These are phyloP conservation scores for Prionailurus bengalensis DNA, from an alignment of 2,113 vertebrate species.

Conservation along the genomic window DNA sequence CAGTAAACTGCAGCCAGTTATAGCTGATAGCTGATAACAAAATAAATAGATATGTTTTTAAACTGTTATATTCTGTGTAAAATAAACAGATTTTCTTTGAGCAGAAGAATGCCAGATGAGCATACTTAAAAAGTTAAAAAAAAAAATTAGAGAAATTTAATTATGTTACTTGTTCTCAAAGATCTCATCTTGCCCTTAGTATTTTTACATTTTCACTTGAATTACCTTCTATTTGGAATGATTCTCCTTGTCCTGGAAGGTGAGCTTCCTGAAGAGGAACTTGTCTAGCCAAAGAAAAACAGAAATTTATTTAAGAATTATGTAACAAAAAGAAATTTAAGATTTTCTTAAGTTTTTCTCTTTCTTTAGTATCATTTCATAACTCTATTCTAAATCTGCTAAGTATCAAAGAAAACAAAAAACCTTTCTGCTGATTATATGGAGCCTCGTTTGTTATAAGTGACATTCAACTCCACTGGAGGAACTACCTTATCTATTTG, in stretches of 20 bases:
- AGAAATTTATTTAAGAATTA: slow-evolving; percentile 65
- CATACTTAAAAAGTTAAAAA: slow-evolving; percentile 49
- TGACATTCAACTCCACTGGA: not conserved
- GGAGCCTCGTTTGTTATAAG: not conserved
- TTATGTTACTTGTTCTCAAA: slow-evolving; percentile 24
- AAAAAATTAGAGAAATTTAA: slow-evolving; percentile 35
- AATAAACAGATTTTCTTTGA: slow-evolving; percentile 60
- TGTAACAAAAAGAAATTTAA: slow-evolving; percentile 53
- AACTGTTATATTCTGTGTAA: slow-evolving; percentile 33
- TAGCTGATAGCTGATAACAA: not conserved
- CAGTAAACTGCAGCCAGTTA: not conserved
- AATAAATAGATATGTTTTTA: slow-evolving; percentile 11
- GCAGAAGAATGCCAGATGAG: not conserved
- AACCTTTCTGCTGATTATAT: not conserved
- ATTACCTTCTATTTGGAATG: slow-evolving; percentile 61
- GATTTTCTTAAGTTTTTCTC: slow-evolving; percentile 22
- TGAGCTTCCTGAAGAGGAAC: slow-evolving; percentile 49
- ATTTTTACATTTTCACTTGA: slow-evolving; percentile 64
- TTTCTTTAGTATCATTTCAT: slow-evolving; percentile 24
- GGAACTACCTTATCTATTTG: not conserved
- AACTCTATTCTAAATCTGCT: slow-evolving; percentile 43
- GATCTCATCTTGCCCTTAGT: slow-evolving; percentile 29
- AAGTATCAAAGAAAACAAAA: slow-evolving; percentile 1
- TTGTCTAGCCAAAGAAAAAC: slow-evolving; percentile 76
- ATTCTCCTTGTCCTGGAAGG: slow-evolving; percentile 20